These are phyloP conservation scores for Lithodes maja DNA, from an alignment of 2,888 invertebrate species.

Conservation along the genomic window DNA sequence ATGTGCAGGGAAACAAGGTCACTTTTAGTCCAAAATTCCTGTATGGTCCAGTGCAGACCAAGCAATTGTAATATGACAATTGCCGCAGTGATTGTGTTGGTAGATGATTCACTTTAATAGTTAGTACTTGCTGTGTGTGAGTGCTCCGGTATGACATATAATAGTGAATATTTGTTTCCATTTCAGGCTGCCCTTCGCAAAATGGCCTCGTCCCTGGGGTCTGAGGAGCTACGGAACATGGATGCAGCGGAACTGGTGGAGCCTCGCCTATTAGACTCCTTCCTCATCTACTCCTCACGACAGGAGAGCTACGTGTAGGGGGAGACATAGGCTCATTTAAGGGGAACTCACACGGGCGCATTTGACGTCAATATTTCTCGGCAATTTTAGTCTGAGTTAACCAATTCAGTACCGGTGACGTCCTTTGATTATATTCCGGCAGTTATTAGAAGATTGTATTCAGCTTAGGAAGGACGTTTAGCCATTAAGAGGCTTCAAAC, in stretches of 20 bases:
- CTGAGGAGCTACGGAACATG: constrained; percentile 77
- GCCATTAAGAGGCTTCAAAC: too few relatives aligned
- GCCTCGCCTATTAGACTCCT: constrained; percentile 85
- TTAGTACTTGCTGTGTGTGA: not conserved
- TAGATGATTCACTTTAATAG: not conserved
- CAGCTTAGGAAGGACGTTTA: too few relatives aligned
- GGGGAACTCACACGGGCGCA: too few relatives aligned
- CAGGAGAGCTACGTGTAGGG: constrained; percentile 85
- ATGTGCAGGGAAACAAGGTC: too few relatives aligned
- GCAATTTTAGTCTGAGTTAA: too few relatives aligned
- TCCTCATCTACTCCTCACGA: constrained; percentile 85
- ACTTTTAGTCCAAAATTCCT: too few relatives aligned
- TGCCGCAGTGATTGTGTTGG: not conserved
- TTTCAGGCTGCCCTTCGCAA: constrained; percentile 81
- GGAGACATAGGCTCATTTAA: not conserved
- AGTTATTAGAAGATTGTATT: too few relatives aligned
- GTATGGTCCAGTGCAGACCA: too few relatives aligned
- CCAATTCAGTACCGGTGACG: too few relatives aligned
- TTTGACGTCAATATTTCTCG: too few relatives aligned
- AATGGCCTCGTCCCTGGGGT: constrained; percentile 79
- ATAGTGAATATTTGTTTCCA: not conserved
- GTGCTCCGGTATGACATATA: not conserved
- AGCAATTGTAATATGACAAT: too few relatives aligned
- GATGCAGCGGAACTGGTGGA: constrained; percentile 84
- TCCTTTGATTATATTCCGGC: too few relatives aligned